Percentiles rank a stretch among this genome's conserved stretches.
Conservation (phyloP, 1,140 invertebrate genomes). For the Bombus polaris region DNA sequence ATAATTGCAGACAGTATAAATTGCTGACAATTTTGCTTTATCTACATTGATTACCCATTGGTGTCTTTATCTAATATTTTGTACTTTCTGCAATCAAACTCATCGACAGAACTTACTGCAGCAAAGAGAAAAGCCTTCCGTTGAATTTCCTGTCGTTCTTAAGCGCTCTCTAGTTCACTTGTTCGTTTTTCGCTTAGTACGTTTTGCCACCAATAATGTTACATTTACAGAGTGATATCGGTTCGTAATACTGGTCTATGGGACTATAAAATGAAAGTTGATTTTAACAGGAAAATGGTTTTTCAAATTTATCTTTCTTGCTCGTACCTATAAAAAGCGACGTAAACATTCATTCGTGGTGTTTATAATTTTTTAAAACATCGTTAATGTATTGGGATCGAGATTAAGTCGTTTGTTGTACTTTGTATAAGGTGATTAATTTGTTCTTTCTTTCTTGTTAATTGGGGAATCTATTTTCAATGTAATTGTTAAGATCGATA, state of each 20-base stretch:
- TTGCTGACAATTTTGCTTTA: not conserved
- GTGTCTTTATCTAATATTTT: not conserved
- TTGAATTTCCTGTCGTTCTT: constrained; percentile 76
- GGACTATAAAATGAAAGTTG: not conserved
- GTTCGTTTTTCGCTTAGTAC: constrained; percentile 67
- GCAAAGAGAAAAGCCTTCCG: constrained; percentile 77
- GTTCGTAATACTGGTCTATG: not conserved
- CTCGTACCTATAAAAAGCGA: not conserved
- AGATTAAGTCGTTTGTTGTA: not conserved
- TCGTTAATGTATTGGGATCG: not conserved
- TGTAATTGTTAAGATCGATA: not conserved
- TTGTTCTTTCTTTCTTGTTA: not conserved
- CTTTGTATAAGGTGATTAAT: not conserved
- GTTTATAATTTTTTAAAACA: not conserved
- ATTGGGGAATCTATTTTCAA: not conserved
- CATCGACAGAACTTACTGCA: constrained; percentile 14
- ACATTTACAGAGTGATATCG: not conserved
- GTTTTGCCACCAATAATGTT: constrained; percentile 62
- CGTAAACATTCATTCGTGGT: not conserved
- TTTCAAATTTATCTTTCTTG: not conserved
- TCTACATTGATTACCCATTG: not conserved
- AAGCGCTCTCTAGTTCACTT: constrained; percentile 74
- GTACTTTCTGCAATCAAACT: constrained; percentile 16
- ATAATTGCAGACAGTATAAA: constrained; percentile 17
- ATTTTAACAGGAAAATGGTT: not conserved